These are phyloP conservation scores for Mionectes macconnelli DNA, from an alignment of 2,113 vertebrate genomes.

Conservation along the genomic window DNA sequence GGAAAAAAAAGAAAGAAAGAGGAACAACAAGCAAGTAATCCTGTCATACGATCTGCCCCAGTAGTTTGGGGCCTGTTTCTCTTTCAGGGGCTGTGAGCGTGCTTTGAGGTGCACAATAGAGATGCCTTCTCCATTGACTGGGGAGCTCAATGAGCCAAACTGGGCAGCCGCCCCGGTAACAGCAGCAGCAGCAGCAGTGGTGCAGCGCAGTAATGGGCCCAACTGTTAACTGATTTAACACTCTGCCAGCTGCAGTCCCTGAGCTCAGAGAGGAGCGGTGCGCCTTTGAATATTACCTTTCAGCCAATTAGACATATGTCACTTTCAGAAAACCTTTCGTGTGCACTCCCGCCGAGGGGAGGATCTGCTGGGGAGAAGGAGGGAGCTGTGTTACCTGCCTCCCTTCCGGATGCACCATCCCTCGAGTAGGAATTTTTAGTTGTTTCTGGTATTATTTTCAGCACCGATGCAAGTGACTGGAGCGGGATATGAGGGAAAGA, in stretches of 20 bases:
- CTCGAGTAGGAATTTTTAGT: background rate
- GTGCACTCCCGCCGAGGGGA: background rate
- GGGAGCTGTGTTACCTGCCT: background rate
- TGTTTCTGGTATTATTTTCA: background rate
- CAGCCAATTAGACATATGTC: slow-evolving; percentile 74
- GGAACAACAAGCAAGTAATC: slow-evolving; percentile 68
- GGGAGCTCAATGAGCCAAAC: slow-evolving; percentile 68
- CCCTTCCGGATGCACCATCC: rapidly evolving
- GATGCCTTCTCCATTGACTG: slow-evolving; percentile 65
- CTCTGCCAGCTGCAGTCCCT: slow-evolving; percentile 72
- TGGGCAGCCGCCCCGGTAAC: slow-evolving; percentile 35
- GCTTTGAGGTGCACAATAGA: slow-evolving; percentile 73
- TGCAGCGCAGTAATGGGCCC: slow-evolving; percentile 62
- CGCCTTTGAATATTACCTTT: slow-evolving; percentile 72
- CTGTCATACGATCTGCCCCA: slow-evolving; percentile 69
- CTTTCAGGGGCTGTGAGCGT: slow-evolving; percentile 66
- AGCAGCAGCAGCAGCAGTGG: slow-evolving; percentile 66
- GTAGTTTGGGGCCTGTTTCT: slow-evolving; percentile 67
- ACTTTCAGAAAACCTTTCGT: slow-evolving; percentile 37
- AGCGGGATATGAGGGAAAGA: background rate
- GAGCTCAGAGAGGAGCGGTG: slow-evolving; percentile 17
- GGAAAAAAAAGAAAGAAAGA: slow-evolving; percentile 44
- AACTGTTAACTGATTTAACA: slow-evolving; percentile 74
- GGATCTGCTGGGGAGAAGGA: background rate
- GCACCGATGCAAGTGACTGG: background rate